A percentile compares a stretch with the other conserved stretches of the same genome.
phyloP scores from a whole-genome alignment of 1,140 invertebrate species.

The Bilobella aurantiaca region DNA sequence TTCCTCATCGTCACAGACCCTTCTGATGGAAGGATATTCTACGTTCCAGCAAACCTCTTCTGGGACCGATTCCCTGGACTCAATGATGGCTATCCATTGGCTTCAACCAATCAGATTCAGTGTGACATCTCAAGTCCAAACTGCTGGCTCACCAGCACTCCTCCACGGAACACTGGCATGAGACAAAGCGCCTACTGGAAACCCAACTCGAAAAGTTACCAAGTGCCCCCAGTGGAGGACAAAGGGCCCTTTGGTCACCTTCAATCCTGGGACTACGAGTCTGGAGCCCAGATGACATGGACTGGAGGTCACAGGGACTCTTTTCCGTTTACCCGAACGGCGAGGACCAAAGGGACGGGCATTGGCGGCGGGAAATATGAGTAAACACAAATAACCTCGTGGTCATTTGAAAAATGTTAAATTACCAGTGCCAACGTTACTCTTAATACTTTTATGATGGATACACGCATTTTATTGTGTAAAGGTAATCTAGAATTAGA shows the following conservation, averaged over 20 bases:
- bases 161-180: too few species aligned
- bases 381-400: background rate
- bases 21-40: background rate
- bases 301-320: background rate
- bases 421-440: background rate
- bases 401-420: background rate
- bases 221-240: too few species aligned
- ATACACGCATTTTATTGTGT: too few species aligned
- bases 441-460: background rate
- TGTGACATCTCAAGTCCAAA: background rate
- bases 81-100: background rate
- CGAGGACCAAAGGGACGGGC: background rate
- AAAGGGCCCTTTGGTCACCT: too few species aligned
- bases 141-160: background rate
- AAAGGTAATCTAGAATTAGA: too few species aligned
- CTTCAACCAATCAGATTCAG: background rate
- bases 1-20: conserved; percentile 14
- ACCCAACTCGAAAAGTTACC: too few species aligned
- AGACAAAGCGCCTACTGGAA: too few species aligned
- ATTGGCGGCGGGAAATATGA: background rate
- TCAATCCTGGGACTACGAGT: too few species aligned
- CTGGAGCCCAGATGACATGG: too few species aligned
- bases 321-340: background rate
- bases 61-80: conserved; percentile 6
- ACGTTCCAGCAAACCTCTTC: conserved; percentile 10